Evolutionary conservation across 2,113 vertebrate genomes (phyloP).

Genomic region (Corythoichthys intestinalis): DNA sequence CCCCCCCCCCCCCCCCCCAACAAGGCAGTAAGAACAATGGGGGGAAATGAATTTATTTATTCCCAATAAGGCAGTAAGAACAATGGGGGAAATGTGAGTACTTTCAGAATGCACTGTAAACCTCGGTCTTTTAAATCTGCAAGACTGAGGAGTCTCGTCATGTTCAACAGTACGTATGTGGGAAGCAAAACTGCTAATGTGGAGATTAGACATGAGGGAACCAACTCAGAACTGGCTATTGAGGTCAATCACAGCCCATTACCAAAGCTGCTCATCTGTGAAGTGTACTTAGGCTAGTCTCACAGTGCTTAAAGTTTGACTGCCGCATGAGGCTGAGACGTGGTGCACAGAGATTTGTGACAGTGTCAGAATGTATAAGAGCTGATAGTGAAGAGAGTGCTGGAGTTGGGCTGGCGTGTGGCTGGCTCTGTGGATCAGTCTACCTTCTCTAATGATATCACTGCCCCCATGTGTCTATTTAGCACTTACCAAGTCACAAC

Average conservation of each 20-base stretch:
- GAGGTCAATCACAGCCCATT: constrained; percentile 65
- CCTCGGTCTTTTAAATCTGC: constrained; percentile 27
- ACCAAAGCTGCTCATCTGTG: constrained; percentile 65
- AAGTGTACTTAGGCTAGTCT: constrained; percentile 68
- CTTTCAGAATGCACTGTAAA: constrained; percentile 33
- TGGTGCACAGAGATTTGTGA: constrained; percentile 22
- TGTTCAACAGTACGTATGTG: constrained; percentile 42
- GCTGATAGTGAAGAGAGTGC: constrained; percentile 15
- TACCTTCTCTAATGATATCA: constrained; percentile 35
- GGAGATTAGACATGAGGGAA: constrained; percentile 59
- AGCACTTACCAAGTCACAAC: not conserved
- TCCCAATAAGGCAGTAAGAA: no score
- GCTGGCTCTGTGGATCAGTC: constrained; percentile 25
- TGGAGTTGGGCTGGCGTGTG: constrained; percentile 29
- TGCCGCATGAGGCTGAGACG: constrained; percentile 48
- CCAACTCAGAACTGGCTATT: constrained; percentile 46
- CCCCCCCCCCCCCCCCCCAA: no score
- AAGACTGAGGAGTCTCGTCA: constrained; percentile 29
- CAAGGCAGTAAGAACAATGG: no score
- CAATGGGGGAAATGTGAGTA: not conserved
- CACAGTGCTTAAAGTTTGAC: constrained; percentile 60
- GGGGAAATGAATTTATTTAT: no score
- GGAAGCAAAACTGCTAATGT: constrained; percentile 57
- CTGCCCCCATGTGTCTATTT: constrained; percentile 25
- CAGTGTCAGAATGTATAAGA: constrained; percentile 16